Evolutionary conservation across 1,140 invertebrate species (phyloP).

Genomic region (Pogonognathellus flavescens): DNA sequence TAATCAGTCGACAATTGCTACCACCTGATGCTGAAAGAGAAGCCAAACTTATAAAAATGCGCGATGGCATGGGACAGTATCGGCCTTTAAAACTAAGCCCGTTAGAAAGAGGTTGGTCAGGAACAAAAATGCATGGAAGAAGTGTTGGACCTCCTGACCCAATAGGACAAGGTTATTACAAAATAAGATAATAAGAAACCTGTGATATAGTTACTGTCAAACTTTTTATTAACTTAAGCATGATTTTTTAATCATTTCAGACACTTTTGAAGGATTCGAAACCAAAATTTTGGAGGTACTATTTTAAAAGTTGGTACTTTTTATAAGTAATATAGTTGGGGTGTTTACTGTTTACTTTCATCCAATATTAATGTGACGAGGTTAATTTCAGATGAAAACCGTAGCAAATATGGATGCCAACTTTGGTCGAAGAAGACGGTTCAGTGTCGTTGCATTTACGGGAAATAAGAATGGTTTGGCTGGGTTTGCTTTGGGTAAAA

Average conservation of each 20-base stretch:
- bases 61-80: conserved; percentile 80
- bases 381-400: conserved; percentile 75
- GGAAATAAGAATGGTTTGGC: conserved; percentile 91
- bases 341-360: too few relatives aligned
- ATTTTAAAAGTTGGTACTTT: too few relatives aligned
- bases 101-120: conserved; percentile 91
- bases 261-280: conserved; percentile 89
- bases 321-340: too few relatives aligned
- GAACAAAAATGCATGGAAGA: conserved; percentile 83
- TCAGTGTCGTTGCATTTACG: conserved; percentile 82
- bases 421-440: conserved; percentile 80
- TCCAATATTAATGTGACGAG: background rate
- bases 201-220: too few relatives aligned
- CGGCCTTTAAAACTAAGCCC: conserved; percentile 78
- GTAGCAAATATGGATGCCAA: conserved; percentile 88
- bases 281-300: conserved; percentile 83
- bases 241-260: conserved; percentile 74
- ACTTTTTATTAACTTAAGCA: too few relatives aligned
- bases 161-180: conserved; percentile 78
- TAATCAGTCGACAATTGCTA: conserved; percentile 79
- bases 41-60: conserved; percentile 78
- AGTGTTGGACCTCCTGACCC: conserved; percentile 90
- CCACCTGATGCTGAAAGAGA: conserved; percentile 81
- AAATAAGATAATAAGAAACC: background rate
- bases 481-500: conserved; percentile 84